These are phyloP conservation scores for Ammospiza nelsoni DNA, from an alignment of 2,113 vertebrate species.

Conservation along the genomic window DNA sequence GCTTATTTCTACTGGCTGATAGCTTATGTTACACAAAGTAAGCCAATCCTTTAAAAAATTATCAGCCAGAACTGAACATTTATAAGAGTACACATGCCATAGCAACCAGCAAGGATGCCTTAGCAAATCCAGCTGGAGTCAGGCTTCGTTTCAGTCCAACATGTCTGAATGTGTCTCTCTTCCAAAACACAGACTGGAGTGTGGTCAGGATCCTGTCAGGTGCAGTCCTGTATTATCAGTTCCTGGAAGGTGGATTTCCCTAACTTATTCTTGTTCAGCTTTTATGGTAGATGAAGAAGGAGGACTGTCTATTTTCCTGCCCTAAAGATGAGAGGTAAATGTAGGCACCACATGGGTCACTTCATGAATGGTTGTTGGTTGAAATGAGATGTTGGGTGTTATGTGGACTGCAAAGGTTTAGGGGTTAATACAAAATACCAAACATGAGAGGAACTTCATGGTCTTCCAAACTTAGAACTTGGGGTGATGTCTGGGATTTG, in stretches of 20 bases:
- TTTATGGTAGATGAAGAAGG: neutral
- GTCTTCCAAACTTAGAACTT: neutral
- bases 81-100: neutral
- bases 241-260: neutral
- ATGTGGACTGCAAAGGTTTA: neutral
- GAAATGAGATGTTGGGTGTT: neutral
- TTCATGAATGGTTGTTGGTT: neutral
- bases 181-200: neutral
- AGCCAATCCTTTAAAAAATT: neutral
- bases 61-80: slow-evolving; percentile 2
- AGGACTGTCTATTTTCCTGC: neutral
- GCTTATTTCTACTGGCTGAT: neutral
- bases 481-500: neutral
- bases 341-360: neutral
- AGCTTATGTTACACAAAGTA: neutral
- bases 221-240: neutral
- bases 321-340: neutral
- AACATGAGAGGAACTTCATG: neutral
- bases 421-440: neutral
- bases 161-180: neutral
- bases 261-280: neutral
- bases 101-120: slow-evolving; percentile 31
- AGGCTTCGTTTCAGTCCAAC: neutral
- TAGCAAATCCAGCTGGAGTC: neutral
- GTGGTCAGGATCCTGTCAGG: neutral